A percentile compares a stretch with the other conserved stretches of the same genome.
Conservation (phyloP, 2,888 invertebrate genomes). For the Lepeophtheirus nordmannii region DNA sequence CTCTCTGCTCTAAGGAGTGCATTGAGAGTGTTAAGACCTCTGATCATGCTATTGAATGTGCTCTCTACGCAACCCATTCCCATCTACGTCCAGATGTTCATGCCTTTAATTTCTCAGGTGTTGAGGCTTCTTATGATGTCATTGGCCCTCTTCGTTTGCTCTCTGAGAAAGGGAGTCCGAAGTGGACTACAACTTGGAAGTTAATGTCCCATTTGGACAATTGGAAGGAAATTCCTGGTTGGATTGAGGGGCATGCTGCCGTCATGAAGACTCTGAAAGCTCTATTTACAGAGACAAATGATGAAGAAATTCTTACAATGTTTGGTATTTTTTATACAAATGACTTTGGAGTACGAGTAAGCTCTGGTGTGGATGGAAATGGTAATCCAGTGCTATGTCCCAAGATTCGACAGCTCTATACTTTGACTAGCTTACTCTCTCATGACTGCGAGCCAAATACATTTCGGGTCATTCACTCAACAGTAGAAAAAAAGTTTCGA, state of each 20-base stretch:
- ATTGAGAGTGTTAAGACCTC: background rate
- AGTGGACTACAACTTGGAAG: background rate
- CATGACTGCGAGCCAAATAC: constrained; percentile 12
- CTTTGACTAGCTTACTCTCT: background rate
- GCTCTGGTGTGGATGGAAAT: background rate
- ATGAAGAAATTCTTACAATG: constrained; percentile 4
- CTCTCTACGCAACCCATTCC: background rate
- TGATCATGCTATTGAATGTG: constrained; percentile 7
- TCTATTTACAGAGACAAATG: background rate
- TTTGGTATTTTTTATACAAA: constrained; percentile 21
- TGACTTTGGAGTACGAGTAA: constrained; percentile 1
- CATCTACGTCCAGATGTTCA: background rate
- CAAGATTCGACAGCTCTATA: background rate
- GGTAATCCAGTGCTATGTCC: background rate
- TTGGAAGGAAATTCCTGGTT: constrained; percentile 1
- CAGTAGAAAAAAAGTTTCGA: background rate
- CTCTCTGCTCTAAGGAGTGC: constrained; percentile 19
- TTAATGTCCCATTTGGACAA: constrained; percentile 14
- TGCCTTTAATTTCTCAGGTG: background rate
- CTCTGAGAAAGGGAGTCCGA: background rate
- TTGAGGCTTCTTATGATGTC: constrained; percentile 14
- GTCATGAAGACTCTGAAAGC: background rate
- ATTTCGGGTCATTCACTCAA: background rate
- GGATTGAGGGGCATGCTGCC: background rate
- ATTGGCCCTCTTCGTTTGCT: constrained; percentile 12